phyloP scores from a whole-genome alignment of 2,797 vertebrate species.

The Hylomyscus alleni region DNA sequence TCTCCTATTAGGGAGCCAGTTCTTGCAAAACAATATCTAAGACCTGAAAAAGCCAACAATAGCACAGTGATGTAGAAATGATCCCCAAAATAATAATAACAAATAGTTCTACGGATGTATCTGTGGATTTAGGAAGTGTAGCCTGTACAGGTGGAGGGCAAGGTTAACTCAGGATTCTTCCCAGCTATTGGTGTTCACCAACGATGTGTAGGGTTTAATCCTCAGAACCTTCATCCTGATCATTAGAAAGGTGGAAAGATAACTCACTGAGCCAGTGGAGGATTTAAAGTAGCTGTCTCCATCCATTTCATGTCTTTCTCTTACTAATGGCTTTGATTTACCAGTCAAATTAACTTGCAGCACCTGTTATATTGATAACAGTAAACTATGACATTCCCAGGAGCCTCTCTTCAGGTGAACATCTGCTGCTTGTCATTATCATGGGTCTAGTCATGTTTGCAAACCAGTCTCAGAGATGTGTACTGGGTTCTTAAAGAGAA shows the following conservation, averaged over 20 bases:
- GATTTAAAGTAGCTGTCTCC: neutral
- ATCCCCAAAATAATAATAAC: neutral
- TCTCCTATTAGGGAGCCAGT: neutral
- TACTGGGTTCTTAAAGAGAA: constrained; percentile 15
- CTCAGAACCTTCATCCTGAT: neutral
- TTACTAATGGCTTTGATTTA: constrained; percentile 7
- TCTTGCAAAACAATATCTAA: neutral
- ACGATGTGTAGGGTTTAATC: neutral
- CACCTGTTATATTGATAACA: neutral
- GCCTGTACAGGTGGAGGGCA: neutral
- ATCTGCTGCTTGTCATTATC: neutral
- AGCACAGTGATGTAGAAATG: neutral
- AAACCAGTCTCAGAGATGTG: neutral
- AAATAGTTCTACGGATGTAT: neutral
- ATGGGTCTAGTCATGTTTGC: neutral
- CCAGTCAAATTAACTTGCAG: constrained; percentile 41
- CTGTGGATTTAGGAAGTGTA: neutral
- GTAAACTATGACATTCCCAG: neutral
- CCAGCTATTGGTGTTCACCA: neutral
- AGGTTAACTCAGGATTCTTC: neutral
- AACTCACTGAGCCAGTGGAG: neutral
- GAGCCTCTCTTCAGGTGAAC: neutral
- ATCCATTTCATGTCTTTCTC: neutral
- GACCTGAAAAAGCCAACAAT: neutral
- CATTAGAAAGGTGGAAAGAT: constrained; percentile 6